Base-by-base conservation (phyloP, 2,888 invertebrate genomes). In the Exephanes ischioxanthus region DNA sequence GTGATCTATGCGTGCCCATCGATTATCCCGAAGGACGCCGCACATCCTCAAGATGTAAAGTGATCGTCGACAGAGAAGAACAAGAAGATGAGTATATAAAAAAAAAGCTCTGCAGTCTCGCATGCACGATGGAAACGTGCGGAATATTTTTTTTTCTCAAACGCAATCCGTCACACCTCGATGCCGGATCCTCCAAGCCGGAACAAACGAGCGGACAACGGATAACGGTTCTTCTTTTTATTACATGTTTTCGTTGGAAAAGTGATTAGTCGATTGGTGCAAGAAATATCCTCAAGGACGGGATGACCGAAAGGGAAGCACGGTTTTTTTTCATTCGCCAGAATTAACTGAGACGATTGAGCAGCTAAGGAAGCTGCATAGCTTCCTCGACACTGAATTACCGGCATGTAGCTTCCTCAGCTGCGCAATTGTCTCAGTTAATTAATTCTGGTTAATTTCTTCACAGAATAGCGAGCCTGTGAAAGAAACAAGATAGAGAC, bases 11-110 rank as follows among this genome's bases (percentile, higher is more conserved):
- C 58, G 22, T 37, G 22, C 67, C 26, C 45, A 80, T 73, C 68
- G 81, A 81, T 82, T 70, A 77, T 77, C 48, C 63, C 48, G 75
- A 75, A 81, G 66, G 63, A 76, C 71, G 51, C 37, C 14, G 11
- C 48, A 58, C 45, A 30, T 61, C 61, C 61, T 30, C 61, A 33
- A 61, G 61, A 61, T 61, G 61, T 61, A 33, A 61, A 33, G 16
- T 61, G 30, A 16, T 61, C 61, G 16, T 16, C 61, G 61, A 16
- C 51, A n/a, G n/a, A 53, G 72, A 63, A 61, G 41, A 41, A 26
- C 9, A 73, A 53, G 72, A 48, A 61, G 16, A 71, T 11, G 16
- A 22, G 5, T 26, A 48, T 16, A 61, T 9, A 22, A 61, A 61
- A 61, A 58, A 61, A 61, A 7, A 58, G 30, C 30, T 61, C 30